Percentiles rank a stretch among this genome's conserved stretches.
phyloP scores from a whole-genome alignment of 2,888 invertebrate species.

The Griposia aprilina region DNA sequence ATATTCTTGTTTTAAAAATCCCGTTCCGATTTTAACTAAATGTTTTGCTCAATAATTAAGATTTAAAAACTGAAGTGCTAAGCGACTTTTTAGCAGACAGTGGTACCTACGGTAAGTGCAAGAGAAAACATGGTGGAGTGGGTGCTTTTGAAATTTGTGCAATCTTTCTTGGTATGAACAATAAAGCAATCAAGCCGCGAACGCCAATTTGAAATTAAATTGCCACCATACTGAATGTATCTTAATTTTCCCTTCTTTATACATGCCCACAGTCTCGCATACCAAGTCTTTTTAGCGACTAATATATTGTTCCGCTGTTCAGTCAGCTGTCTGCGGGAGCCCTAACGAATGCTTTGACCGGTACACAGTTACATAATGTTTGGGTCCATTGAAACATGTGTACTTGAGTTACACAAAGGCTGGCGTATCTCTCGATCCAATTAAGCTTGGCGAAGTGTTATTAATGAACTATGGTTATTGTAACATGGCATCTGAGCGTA shows the following conservation, averaged over 20 bases:
- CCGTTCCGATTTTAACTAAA: no score
- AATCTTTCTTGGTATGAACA: not conserved
- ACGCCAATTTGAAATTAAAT: not conserved
- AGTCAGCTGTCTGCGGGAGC: not conserved
- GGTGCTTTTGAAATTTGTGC: not conserved
- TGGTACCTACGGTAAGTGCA: not conserved
- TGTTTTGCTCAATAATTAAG: not conserved
- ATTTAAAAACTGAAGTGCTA: not conserved
- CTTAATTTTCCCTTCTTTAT: not conserved
- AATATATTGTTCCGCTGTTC: not conserved
- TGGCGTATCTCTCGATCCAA: conserved; percentile 1
- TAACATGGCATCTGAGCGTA: not conserved
- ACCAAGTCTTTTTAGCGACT: not conserved
- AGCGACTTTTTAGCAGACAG: not conserved
- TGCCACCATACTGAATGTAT: not conserved
- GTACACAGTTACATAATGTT: not conserved
- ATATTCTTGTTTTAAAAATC: not conserved
- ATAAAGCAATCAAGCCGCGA: not conserved
- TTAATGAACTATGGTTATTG: not conserved
- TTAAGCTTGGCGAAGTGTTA: conserved; percentile 12
- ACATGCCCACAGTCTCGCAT: not conserved
- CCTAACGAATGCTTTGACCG: not conserved
- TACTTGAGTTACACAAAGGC: not conserved
- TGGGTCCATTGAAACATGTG: not conserved
- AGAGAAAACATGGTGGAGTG: not conserved